These are phyloP conservation scores for Axea sp. DNA, from an alignment of 2,888 invertebrate genomes.

Conservation along the genomic window DNA sequence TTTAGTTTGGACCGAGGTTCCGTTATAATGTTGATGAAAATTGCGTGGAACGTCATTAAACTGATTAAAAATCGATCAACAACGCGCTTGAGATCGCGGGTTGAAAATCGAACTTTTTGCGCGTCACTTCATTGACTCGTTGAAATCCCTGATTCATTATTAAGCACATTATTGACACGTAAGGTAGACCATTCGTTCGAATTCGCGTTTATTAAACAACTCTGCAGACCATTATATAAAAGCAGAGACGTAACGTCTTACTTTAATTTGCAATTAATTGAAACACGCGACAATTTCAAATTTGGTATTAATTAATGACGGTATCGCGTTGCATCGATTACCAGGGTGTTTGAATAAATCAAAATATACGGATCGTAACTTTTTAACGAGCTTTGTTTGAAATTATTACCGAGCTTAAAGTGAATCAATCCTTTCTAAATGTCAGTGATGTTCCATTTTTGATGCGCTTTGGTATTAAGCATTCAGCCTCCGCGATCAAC, in stretches of 20 bases:
- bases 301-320: not conserved
- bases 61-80: conserved; percentile 31
- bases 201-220: too few relatives aligned
- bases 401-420: not conserved
- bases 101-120: conserved; percentile 16
- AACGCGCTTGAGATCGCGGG: not conserved
- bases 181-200: too few relatives aligned
- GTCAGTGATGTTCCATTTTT: too few relatives aligned
- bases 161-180: conserved; percentile 6
- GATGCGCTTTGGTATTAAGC: too few relatives aligned
- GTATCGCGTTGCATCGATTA: not conserved
- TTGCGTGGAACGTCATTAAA: conserved; percentile 17
- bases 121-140: conserved; percentile 18
- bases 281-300: not conserved
- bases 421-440: too few relatives aligned
- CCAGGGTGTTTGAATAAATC: not conserved
- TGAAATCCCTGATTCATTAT: not conserved
- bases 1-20: not conserved
- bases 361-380: not conserved
- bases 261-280: conserved; percentile 4
- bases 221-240: too few relatives aligned
- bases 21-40: conserved; percentile 6
- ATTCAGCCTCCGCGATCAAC: too few relatives aligned
- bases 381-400: not conserved
- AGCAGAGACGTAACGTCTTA: not conserved